A percentile compares a stretch with the other conserved stretches of the same genome.
These are phyloP conservation scores for Drosophila borealis DNA, from an alignment of 2,888 invertebrate species.

Conservation along the genomic window DNA sequence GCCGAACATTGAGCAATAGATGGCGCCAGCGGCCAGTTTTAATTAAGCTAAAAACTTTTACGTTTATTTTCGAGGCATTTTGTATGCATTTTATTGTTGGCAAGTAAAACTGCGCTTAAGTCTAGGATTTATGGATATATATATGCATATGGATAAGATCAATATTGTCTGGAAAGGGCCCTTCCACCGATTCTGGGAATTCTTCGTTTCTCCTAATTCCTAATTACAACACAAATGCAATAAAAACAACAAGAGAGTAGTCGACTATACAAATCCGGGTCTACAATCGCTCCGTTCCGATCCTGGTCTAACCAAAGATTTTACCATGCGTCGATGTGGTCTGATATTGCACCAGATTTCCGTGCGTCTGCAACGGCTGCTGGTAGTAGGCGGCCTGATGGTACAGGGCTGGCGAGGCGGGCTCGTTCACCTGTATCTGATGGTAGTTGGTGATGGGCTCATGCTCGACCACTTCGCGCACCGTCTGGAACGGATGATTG, in stretches of 20 bases:
- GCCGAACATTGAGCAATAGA: conserved; percentile 16
- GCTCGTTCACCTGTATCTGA: conserved; percentile 86
- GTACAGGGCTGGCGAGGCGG: conserved; percentile 82
- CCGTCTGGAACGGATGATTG: conserved; percentile 87
- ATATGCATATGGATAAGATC: conserved; percentile 39
- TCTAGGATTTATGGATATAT: conserved; percentile 32
- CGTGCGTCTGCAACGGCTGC: conserved; percentile 67
- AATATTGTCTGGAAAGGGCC: conserved; percentile 65
- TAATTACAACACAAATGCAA: conserved; percentile 36
- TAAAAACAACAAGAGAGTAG: conserved; percentile 39
- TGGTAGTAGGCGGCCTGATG: conserved; percentile 76
- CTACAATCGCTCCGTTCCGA: conserved; percentile 7
- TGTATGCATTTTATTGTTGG: conserved; percentile 69
- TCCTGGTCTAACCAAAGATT: conserved; percentile 46
- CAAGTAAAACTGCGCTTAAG: conserved; percentile 63
- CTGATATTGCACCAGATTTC: conserved; percentile 65
- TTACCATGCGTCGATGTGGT: conserved; percentile 62
- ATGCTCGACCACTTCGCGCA: conserved; percentile 87
- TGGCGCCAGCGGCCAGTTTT: neutral
- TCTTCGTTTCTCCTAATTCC: conserved; percentile 20
- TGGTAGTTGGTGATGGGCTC: conserved; percentile 87
- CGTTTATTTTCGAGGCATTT: conserved; percentile 57
- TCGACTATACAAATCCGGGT: conserved; percentile 37
- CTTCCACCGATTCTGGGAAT: conserved; percentile 56
- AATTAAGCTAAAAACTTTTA: neutral